Evolutionary conservation across 2,113 vertebrate genomes (phyloP).

Genomic region (Calcarius ornatus): DNA sequence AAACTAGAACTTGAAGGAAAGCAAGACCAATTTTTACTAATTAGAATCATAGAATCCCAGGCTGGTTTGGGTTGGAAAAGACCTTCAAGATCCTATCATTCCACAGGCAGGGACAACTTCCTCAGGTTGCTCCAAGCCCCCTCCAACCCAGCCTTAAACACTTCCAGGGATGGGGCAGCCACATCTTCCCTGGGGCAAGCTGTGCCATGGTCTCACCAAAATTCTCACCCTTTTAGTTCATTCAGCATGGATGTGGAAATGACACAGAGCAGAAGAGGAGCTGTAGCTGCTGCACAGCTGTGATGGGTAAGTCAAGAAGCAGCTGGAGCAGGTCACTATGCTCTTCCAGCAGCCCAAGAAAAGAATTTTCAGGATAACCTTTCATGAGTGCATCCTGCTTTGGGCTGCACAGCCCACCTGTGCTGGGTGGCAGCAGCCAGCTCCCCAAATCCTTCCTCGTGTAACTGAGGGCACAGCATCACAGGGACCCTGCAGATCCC

Average conservation of each 20-base stretch:
- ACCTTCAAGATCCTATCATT: background rate
- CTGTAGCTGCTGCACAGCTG: background rate
- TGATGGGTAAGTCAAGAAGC: background rate
- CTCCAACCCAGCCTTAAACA: accelerated
- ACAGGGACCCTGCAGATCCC: background rate
- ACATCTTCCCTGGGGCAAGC: background rate
- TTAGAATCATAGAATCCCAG: background rate
- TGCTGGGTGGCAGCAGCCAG: background rate
- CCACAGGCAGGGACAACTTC: background rate
- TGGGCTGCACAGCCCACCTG: background rate
- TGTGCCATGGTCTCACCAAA: background rate
- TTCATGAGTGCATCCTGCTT: background rate
- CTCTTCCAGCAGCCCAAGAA: background rate
- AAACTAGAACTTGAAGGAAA: background rate
- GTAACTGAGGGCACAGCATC: background rate
- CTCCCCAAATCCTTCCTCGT: background rate
- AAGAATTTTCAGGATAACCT: background rate
- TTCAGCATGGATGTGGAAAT: background rate
- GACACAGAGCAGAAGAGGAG: background rate
- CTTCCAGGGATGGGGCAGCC: background rate
- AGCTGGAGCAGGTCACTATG: background rate
- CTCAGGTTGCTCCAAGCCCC: background rate
- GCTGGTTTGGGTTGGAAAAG: background rate
- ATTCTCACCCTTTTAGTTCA: background rate
- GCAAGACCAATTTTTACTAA: background rate